Conservation (phyloP, 2,113 vertebrate genomes). For the Larimichthys polyactis region DNA sequence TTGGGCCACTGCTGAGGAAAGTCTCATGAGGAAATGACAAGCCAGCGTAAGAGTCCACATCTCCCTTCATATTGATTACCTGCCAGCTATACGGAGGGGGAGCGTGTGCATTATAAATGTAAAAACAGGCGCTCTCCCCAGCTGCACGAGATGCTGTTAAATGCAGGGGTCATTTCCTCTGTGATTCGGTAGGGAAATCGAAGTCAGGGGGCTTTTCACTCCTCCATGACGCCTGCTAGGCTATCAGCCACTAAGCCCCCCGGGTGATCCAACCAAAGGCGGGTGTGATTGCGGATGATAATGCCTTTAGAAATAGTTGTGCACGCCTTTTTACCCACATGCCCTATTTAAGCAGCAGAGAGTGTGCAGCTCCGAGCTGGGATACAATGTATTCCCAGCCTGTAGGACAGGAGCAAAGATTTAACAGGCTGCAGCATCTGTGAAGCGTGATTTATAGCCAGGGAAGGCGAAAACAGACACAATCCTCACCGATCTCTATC, state of each 20-base stretch:
- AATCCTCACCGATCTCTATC: not conserved
- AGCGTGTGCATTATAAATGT: slow-evolving; percentile 43
- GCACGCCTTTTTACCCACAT: slow-evolving; percentile 20
- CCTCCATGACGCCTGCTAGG: slow-evolving; percentile 4
- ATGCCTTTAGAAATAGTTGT: slow-evolving; percentile 24
- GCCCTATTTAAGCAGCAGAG: slow-evolving; percentile 27
- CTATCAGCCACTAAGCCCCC: slow-evolving; percentile 19
- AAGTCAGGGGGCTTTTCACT: slow-evolving; percentile 27
- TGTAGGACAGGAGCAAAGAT: slow-evolving; percentile 21
- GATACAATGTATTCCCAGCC: not conserved
- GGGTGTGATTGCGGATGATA: slow-evolving; percentile 37
- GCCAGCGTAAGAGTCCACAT: not conserved
- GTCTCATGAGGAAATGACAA: slow-evolving; percentile 31
- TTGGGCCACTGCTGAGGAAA: not conserved
- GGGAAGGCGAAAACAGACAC: not conserved
- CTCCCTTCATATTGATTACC: slow-evolving; percentile 50
- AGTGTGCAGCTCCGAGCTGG: not conserved
- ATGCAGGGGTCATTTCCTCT: slow-evolving; percentile 55
- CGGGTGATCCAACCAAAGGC: slow-evolving; percentile 9
- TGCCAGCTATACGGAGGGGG: slow-evolving; percentile 3
- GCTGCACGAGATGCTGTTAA: slow-evolving; percentile 32
- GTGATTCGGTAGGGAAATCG: slow-evolving; percentile 46
- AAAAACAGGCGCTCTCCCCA: slow-evolving; percentile 46
- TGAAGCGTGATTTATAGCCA: not conserved
- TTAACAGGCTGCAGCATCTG: slow-evolving; percentile 1